Evolutionary conservation across 1,140 invertebrate genomes (phyloP).

Genomic region (Drosophila lacteicornis): DNA sequence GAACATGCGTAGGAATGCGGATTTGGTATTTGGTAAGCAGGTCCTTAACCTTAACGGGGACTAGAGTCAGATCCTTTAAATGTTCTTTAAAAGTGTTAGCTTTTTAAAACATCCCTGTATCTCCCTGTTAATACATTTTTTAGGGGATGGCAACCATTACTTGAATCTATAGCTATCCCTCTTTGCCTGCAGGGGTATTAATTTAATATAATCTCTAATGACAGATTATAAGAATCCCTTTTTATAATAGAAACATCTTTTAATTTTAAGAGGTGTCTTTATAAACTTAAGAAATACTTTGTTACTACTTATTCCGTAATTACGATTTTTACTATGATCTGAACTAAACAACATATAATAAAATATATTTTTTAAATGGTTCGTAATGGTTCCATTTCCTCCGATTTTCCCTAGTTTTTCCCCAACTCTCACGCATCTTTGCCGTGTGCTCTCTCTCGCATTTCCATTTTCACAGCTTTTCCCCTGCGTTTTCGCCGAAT

Average conservation of each 20-base stretch:
- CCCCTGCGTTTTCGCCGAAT: conserved; percentile 59
- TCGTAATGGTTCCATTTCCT: neutral
- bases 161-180: neutral
- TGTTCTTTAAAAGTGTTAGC: neutral
- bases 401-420: neutral
- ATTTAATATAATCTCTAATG: neutral
- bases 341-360: neutral
- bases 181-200: neutral
- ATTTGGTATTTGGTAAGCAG: conserved; percentile 16
- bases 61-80: neutral
- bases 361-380: neutral
- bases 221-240: neutral
- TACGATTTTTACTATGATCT: too few relatives aligned
- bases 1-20: conserved; percentile 20
- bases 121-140: neutral
- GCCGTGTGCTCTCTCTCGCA: conserved; percentile 17
- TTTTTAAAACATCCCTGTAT: neutral
- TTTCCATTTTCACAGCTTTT: conserved; percentile 30
- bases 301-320: too few relatives aligned
- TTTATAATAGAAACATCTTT: neutral
- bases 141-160: conserved; percentile 5
- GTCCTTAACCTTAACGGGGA: neutral
- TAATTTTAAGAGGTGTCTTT: neutral
- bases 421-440: conserved; percentile 29
- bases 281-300: too few relatives aligned